Conservation (phyloP, 2,797 vertebrate genomes). For the Helostoma temminkii region DNA sequence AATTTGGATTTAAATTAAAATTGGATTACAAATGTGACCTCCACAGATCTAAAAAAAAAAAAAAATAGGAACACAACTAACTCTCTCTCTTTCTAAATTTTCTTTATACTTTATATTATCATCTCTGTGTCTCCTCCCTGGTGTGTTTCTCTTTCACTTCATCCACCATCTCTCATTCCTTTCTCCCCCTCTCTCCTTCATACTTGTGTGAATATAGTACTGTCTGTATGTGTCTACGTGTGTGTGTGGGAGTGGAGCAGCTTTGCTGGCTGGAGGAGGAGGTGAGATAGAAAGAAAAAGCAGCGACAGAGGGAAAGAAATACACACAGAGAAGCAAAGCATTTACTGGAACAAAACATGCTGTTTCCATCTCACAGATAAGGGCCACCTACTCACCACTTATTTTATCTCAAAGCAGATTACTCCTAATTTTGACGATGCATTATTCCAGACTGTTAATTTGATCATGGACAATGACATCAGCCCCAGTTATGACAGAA, state of each 20-base stretch:
- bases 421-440: slow-evolving; percentile 48
- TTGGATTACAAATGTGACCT: too few species aligned
- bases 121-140: slow-evolving; percentile 35
- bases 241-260: slow-evolving; percentile 67
- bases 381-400: slow-evolving; percentile 68
- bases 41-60: slow-evolving; percentile 20
- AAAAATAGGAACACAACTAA: too few species aligned
- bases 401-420: slow-evolving; percentile 60
- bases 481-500: background rate
- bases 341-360: slow-evolving; percentile 75
- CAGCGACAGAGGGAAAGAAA: slow-evolving; percentile 50
- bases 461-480: background rate
- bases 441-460: slow-evolving; percentile 16
- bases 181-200: slow-evolving; percentile 26
- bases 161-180: slow-evolving; percentile 28
- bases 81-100: background rate
- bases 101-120: slow-evolving; percentile 35
- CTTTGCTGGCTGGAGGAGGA: slow-evolving; percentile 67
- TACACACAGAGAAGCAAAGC: slow-evolving; percentile 51
- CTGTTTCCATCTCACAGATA: slow-evolving; percentile 73
- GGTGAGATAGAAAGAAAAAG: slow-evolving; percentile 57
- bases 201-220: slow-evolving; percentile 62
- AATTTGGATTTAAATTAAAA: background rate
- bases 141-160: slow-evolving; percentile 38
- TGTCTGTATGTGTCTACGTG: slow-evolving; percentile 55